Conservation (phyloP, 2,888 invertebrate species). For the Chymomyza amoena region DNA sequence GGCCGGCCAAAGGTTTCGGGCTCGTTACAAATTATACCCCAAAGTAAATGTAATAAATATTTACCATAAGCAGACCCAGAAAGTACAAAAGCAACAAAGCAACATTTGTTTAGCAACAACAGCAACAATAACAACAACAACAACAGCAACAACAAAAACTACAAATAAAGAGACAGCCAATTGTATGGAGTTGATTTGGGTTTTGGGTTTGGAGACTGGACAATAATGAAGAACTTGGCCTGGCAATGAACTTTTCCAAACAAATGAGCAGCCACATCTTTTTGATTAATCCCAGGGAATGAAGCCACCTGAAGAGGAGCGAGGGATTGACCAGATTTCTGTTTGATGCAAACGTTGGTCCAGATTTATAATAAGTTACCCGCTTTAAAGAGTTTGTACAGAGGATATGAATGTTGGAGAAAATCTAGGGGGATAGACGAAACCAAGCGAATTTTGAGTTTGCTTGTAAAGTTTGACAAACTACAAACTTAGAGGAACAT, state of each 20-base stretch:
- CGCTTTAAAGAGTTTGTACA: too few relatives aligned
- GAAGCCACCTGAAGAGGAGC: too few relatives aligned
- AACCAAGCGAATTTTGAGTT: too few relatives aligned
- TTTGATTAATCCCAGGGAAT: too few relatives aligned
- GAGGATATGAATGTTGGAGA: too few relatives aligned
- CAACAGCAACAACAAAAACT: too few relatives aligned
- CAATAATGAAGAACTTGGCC: background rate
- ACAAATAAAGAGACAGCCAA: constrained; percentile 20
- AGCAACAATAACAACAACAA: background rate
- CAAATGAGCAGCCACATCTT: background rate
- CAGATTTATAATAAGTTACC: too few relatives aligned
- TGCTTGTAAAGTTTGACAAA: too few relatives aligned
- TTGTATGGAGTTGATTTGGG: constrained; percentile 37
- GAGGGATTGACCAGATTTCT: too few relatives aligned
- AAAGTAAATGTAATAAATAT: constrained; percentile 26
- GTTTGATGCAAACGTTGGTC: too few relatives aligned
- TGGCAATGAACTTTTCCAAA: background rate
- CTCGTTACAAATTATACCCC: constrained; percentile 28
- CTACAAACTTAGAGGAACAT: too few relatives aligned
- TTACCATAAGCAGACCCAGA: constrained; percentile 5
- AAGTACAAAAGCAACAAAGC: constrained; percentile 14
- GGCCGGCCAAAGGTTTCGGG: constrained; percentile 14
- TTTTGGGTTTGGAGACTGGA: background rate
- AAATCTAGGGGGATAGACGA: too few relatives aligned
- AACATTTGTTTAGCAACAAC: constrained; percentile 5